Evolutionary conservation across 2,888 invertebrate genomes (phyloP).

Genomic region (Saturnia pavonia): DNA sequence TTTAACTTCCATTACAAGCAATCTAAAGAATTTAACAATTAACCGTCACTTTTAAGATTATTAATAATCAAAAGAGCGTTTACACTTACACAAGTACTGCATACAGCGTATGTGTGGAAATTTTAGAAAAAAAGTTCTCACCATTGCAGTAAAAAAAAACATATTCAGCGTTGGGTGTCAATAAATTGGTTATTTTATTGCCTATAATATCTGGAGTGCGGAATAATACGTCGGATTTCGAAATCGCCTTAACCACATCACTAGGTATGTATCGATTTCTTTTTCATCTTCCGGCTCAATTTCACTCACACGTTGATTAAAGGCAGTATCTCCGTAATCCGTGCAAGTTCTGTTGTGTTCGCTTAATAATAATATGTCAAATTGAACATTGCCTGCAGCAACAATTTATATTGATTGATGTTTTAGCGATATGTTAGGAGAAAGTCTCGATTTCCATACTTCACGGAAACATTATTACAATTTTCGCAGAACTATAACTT

Average conservation of each 20-base stretch:
- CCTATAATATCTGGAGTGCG: slow-evolving; percentile 35
- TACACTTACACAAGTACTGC: not conserved
- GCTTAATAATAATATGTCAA: slow-evolving; percentile 24
- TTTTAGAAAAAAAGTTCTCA: slow-evolving; percentile 20
- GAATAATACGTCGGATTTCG: slow-evolving; percentile 50
- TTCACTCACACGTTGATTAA: slow-evolving; percentile 56
- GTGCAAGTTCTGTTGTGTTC: slow-evolving; percentile 43
- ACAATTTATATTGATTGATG: slow-evolving; percentile 56
- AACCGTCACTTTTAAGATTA: not conserved
- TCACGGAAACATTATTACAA: slow-evolving; percentile 44
- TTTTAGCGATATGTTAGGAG: slow-evolving; percentile 52
- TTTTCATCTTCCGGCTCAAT: slow-evolving; percentile 68
- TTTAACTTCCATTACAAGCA: not conserved
- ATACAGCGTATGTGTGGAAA: not conserved
- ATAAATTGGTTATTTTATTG: slow-evolving; percentile 44
- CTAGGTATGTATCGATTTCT: slow-evolving; percentile 57
- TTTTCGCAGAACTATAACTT: not conserved
- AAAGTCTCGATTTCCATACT: slow-evolving; percentile 63
- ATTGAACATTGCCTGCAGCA: slow-evolving; percentile 44
- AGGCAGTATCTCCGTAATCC: slow-evolving; percentile 40
- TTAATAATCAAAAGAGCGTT: not conserved
- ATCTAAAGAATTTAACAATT: not conserved
- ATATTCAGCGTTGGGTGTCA: slow-evolving; percentile 28
- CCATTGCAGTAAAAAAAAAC: slow-evolving; percentile 25
- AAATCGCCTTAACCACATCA: slow-evolving; percentile 55